Evolutionary conservation across 2,113 vertebrate species (phyloP).

Genomic region (Rhinolophus ferrumequinum): DNA sequence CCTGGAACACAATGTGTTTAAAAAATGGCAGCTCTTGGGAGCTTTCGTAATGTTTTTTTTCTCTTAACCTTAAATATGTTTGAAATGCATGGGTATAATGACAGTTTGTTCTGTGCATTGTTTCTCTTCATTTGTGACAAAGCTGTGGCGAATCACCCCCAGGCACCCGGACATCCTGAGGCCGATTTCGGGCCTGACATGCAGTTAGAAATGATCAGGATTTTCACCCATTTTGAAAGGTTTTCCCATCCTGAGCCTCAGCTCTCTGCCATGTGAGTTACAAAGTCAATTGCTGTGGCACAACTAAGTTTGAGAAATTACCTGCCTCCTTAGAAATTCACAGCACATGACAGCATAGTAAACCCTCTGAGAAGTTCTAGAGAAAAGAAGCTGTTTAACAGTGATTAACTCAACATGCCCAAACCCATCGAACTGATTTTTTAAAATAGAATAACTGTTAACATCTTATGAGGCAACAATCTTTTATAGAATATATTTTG

Average conservation of each 20-base stretch:
- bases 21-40: not conserved
- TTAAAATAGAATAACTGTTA: not conserved
- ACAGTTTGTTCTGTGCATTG: not conserved
- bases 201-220: not conserved
- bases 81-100: not conserved
- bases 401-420: not conserved
- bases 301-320: not conserved
- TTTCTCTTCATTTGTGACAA: not conserved
- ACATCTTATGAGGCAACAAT: not conserved
- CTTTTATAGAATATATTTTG: constrained; percentile 10
- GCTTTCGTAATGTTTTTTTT: not conserved
- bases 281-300: not conserved
- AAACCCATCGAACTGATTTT: not conserved
- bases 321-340: not conserved
- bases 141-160: not conserved
- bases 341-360: not conserved
- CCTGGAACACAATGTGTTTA: not conserved
- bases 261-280: not conserved
- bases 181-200: not conserved
- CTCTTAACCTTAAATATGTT: not conserved
- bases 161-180: rapidly evolving
- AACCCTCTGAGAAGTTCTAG: not conserved
- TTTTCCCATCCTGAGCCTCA: not conserved
- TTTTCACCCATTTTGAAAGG: not conserved
- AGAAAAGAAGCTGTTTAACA: not conserved